Evolutionary conservation across 2,888 invertebrate genomes (phyloP).

Genomic region (Gastrophysa polygoni): DNA sequence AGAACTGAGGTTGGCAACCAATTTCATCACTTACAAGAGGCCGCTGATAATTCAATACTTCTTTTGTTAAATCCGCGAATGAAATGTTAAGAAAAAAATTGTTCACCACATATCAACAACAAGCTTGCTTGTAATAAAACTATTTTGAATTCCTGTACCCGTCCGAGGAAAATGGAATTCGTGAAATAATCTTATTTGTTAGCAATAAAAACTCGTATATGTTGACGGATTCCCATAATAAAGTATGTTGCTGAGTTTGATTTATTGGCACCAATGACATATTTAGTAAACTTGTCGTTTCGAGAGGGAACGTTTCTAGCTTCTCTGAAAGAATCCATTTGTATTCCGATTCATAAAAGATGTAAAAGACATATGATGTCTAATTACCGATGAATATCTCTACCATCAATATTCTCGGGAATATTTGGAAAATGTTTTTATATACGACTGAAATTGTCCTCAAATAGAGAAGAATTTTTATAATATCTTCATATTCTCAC

Average conservation of each 20-base stretch:
- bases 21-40: constrained; percentile 1
- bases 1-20: constrained; percentile 9
- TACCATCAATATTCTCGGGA: not conserved
- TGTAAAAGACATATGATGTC: constrained; percentile 1
- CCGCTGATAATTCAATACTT: not conserved
- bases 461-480: not conserved
- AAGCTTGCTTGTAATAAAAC: not conserved
- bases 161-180: constrained; percentile 1
- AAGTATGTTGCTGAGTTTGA: constrained; percentile 3
- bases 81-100: not conserved
- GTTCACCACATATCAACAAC: constrained; percentile 1
- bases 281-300: constrained; percentile 6
- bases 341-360: constrained; percentile 11
- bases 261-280: constrained; percentile 5
- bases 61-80: constrained; percentile 4
- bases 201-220: not conserved
- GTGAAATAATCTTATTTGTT: constrained; percentile 2
- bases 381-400: constrained; percentile 10
- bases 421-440: not conserved
- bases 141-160: not conserved
- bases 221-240: constrained; percentile 4
- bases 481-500: constrained; percentile 1
- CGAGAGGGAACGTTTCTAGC: constrained; percentile 3
- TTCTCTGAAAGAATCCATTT: constrained; percentile 9
- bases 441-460: not conserved